phyloP scores from a whole-genome alignment of 2,888 invertebrate genomes.

The Subacronicta megacephala region DNA sequence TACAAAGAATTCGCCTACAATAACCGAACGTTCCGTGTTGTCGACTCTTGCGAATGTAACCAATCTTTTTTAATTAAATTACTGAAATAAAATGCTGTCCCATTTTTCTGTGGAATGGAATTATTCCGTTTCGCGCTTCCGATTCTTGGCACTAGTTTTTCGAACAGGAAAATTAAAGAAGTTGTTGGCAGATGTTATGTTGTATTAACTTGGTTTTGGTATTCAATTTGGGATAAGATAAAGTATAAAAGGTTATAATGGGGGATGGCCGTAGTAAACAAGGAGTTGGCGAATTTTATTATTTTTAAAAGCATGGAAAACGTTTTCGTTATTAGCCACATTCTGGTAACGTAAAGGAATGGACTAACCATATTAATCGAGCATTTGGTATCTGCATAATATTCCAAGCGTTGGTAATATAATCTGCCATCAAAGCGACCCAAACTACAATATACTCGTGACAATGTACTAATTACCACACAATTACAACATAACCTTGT shows the following conservation, averaged over 20 bases:
- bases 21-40: conserved; percentile 68
- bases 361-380: conserved; percentile 20
- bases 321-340: conserved; percentile 4
- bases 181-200: conserved; percentile 27
- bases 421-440: conserved; percentile 16
- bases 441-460: conserved; percentile 16
- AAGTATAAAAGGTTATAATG: not conserved
- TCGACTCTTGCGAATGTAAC: conserved; percentile 64
- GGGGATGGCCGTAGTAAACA: too few species aligned
- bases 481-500: conserved; percentile 14
- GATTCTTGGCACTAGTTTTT: conserved; percentile 27
- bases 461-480: conserved; percentile 10
- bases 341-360: conserved; percentile 11
- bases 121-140: conserved; percentile 53
- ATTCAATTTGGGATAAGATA: not conserved
- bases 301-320: conserved; percentile 7
- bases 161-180: conserved; percentile 14
- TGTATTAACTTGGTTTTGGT: conserved; percentile 16
- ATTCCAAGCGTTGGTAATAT: conserved; percentile 11
- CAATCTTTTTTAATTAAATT: conserved; percentile 77
- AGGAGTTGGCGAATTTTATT: conserved; percentile 25
- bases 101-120: conserved; percentile 48
- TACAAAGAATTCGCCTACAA: conserved; percentile 69
- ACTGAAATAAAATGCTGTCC: conserved; percentile 57
- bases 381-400: conserved; percentile 17